These are phyloP conservation scores for Drosophila punjabiensis DNA, from an alignment of 1,140 invertebrate species.

Conservation along the genomic window DNA sequence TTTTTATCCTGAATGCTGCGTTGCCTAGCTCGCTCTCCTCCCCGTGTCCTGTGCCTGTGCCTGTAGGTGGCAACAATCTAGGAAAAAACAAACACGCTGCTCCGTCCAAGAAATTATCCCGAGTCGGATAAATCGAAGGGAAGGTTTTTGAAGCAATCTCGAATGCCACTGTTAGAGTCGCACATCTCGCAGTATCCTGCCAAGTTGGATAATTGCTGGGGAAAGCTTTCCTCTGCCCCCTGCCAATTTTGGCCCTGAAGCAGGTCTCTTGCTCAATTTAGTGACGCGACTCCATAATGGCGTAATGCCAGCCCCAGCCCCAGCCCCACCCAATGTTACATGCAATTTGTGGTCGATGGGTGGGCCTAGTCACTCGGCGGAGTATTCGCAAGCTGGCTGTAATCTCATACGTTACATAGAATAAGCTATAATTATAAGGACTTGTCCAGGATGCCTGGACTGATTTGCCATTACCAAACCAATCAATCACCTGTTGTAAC, in stretches of 20 bases:
- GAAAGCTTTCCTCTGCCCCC: background rate
- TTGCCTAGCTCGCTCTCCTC: constrained; percentile 6
- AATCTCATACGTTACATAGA: background rate
- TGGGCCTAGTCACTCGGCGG: background rate
- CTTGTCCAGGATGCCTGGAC: constrained; percentile 3
- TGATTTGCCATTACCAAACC: constrained; percentile 16
- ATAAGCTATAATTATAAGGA: background rate
- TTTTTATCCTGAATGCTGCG: constrained; percentile 54
- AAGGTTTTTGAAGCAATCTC: background rate
- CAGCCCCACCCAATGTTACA: constrained; percentile 22
- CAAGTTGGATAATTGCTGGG: constrained; percentile 2
- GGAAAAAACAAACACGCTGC: constrained; percentile 7
- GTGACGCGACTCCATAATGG: constrained; percentile 7
- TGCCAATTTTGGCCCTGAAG: constrained; percentile 1
- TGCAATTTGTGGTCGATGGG: constrained; percentile 14
- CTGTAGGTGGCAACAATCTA: constrained; percentile 1
- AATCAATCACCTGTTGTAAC: constrained; percentile 25
- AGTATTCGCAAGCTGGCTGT: background rate
- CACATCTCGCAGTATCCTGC: background rate
- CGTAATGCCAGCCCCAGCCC: constrained; percentile 33
- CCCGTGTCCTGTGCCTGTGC: background rate
- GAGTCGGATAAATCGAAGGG: background rate
- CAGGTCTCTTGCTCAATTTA: constrained; percentile 21
- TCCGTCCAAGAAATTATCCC: background rate
- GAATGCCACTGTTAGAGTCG: background rate